Base-by-base conservation (phyloP, 1,140 invertebrate genomes). In the Halictus rubicundus region DNA sequence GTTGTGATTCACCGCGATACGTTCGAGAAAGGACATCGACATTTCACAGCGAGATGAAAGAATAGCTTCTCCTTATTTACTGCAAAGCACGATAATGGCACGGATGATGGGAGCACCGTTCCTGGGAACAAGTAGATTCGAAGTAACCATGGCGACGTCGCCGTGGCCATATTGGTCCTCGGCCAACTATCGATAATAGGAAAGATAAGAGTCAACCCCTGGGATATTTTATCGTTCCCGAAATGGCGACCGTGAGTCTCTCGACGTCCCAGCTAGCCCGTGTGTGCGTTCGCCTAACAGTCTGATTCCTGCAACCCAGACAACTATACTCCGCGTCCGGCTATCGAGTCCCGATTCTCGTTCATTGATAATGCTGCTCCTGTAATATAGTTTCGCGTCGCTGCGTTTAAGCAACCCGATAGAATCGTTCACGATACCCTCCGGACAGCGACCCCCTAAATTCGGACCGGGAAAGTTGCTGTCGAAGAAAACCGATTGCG, bases 101-200 rank as follows among this genome's bases (percentile, higher is more conserved):
- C 86, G 91, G 83, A 93, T 93, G 92, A 93, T 93, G 91, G 91
- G 91, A 85, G 70, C 81, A 76, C 78, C 85, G 85, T 87, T 89
- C 68, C 60, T 76, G 69, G 32, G 61, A 84, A 71, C 81, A 83
- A 81, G 74, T 68, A 85, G 42, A 64, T 83, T 78, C 83, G 57
- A 81, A 77, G 90, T 91, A 81, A 84, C 82, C 88, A 90, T 91
- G 88, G 89, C 68, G 87, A 91, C 90, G 75, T 78, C 66, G 54
- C 73, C 82, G 88, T 84, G 81, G 88, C 91, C 92, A 92, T 92
- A 90, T 92, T 93, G 91, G 91, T 92, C 89, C 88, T 68, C 64
- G 71, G 90, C 91, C 91, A 92, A 89, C 91, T 92, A 92, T 93
- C 92, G 92, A 93, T 93, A 92, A 93, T 93, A 92, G 90, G 88